Evolutionary conservation across 2,888 invertebrate genomes (phyloP).

Genomic region (Pandemis corylana): DNA sequence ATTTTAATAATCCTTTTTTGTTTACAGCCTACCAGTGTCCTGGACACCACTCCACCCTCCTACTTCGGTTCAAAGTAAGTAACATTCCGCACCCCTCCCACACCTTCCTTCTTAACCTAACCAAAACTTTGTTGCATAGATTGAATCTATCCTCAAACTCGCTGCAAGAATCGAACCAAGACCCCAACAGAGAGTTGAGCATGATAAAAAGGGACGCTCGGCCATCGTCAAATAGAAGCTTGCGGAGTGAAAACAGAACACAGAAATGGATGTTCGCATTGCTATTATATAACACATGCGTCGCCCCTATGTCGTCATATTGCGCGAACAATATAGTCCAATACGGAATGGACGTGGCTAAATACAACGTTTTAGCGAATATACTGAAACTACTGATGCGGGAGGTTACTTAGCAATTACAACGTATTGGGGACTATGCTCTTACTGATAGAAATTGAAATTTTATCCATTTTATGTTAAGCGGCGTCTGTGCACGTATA

Average conservation of each 20-base stretch:
- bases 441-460: slow-evolving; percentile 58
- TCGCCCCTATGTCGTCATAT: slow-evolving; percentile 76
- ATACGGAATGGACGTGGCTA: slow-evolving; percentile 76
- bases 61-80: slow-evolving; percentile 74
- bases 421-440: slow-evolving; percentile 70
- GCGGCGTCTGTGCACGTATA: slow-evolving; percentile 10
- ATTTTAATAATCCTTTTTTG: slow-evolving; percentile 15
- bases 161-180: slow-evolving; percentile 2
- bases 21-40: slow-evolving; percentile 66
- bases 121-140: slow-evolving; percentile 23
- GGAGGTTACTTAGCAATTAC: slow-evolving; percentile 62
- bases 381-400: slow-evolving; percentile 68
- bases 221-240: slow-evolving; percentile 48
- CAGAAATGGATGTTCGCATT: slow-evolving; percentile 76
- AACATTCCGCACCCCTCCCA: background rate
- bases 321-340: slow-evolving; percentile 73
- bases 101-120: background rate
- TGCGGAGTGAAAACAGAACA: slow-evolving; percentile 51
- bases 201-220: slow-evolving; percentile 9
- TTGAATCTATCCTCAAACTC: slow-evolving; percentile 25
- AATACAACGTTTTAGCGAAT: slow-evolving; percentile 68
- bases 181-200: background rate
- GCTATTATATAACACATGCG: slow-evolving; percentile 74
- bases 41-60: slow-evolving; percentile 66
- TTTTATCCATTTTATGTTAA: background rate